Evolutionary conservation across 1,140 invertebrate species (phyloP), one percentile per base, ranked within the genome.

Genomic region (Acromyrmex echinatior): DNA sequence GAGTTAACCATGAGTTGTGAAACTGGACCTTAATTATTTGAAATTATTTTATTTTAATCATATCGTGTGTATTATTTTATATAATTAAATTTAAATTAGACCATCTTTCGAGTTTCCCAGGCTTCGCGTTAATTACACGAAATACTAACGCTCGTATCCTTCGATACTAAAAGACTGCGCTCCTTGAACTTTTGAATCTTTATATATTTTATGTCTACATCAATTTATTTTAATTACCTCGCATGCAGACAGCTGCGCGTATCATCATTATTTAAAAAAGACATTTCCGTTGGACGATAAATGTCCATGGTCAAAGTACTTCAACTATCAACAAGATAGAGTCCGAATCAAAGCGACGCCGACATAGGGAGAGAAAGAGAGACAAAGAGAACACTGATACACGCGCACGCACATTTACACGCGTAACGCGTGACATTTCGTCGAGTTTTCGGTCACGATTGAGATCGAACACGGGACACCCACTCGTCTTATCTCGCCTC

Each of bases 291-390:
- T 16, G 76, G 18, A 3, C 58, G 84, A 79, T 86, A 86, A 86
- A 80, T 28, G 56, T 6, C 25, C 39, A 39, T 18, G 56, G 21
- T 28, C 53, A 79, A 79, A 88, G 60, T 71, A 71, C 88, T 88
- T 62, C 53, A 39, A 53, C 35, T 78, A 74, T 49, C 77, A 87
- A 86, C 86, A 49, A 89, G 88, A 89, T 82, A 84, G 25, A 51
- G 45, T 60, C 9, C 25, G 70, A 89, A 89, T 89, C 77, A 66
- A 78, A 90, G 68, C 12, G 76, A 63, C 53, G 53, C 62, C 63
- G 1, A 12, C 39, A 86, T 21, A 56, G 53, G 70, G 70, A 89
- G 12, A 51, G 68, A 71, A 45, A 62, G 62, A 68, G n/a, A 39
- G 65, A 68, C 4, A 45, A 25, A 68, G 49, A 31, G 25, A 12